These are phyloP conservation scores for Loriculus beryllinus DNA, from an alignment of 2,797 vertebrate species.

Conservation along the genomic window DNA sequence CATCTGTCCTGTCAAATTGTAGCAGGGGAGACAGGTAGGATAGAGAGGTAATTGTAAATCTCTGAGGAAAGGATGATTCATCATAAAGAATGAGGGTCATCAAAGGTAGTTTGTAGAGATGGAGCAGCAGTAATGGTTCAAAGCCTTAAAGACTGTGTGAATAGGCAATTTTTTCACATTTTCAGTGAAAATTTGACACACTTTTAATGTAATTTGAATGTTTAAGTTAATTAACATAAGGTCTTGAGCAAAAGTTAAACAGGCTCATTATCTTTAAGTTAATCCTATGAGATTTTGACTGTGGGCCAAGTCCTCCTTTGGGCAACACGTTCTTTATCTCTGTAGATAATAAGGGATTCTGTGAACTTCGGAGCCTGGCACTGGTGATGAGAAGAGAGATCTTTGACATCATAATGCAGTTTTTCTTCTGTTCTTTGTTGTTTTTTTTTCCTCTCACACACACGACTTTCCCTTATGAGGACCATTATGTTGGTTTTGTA, in stretches of 20 bases:
- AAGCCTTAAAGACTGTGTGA: background rate
- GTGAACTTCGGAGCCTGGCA: conserved; percentile 38
- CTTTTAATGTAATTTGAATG: background rate
- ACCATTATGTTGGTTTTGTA: background rate
- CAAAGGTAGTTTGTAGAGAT: background rate
- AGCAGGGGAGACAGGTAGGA: background rate
- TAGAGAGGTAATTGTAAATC: background rate
- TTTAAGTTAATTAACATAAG: background rate
- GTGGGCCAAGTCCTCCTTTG: background rate
- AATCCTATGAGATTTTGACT: background rate
- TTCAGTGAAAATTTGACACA: background rate
- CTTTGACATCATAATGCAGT: background rate
- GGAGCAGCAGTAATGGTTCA: background rate
- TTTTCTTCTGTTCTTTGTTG: conserved; percentile 23
- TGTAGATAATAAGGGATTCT: background rate
- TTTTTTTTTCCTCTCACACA: background rate
- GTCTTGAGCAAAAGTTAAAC: background rate
- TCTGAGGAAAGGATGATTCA: background rate
- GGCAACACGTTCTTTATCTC: background rate
- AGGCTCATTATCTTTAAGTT: background rate
- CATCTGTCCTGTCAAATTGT: background rate
- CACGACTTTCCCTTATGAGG: background rate
- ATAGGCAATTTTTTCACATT: background rate
- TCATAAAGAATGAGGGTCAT: background rate
- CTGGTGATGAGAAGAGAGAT: background rate